Evolutionary conservation across 2,113 vertebrate genomes (phyloP), one percentile per base, ranked within the genome.

Genomic region (Vimba vimba): DNA sequence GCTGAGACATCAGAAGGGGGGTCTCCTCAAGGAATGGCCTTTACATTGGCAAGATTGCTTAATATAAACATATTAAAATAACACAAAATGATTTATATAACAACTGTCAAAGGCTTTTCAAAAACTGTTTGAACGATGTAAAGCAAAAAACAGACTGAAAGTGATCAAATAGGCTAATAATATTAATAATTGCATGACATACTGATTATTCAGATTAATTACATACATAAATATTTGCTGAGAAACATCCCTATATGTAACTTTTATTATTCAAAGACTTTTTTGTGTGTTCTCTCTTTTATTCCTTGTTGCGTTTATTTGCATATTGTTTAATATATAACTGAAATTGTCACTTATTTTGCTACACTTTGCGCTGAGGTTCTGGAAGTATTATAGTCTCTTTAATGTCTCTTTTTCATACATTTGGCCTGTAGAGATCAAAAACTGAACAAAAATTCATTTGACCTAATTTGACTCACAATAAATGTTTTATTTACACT

Each of bases 1-100:
- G 19, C 76, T 17, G 47, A 71, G 25, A 68, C 59, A 77, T 59
- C 68, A 71, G 19, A 80, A 57, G 8, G 21, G 23, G 68, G 27
- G 78, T 66, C 66, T 81, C 33, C 57, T 73, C 47, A 62, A 30
- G 43, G 45, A 30, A 55, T 47, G 60, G 39, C 77, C 25, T 80
- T 81, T 75, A 47, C 36, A 64, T 77, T 27, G 62, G 25, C 15
- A 62, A 21, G 43, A 45, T 39, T 66, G 27, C 62, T 23, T 82
- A 23, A 82, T 33, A 64, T 66, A 66, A 68, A 52, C 79, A 9
- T 27, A 27, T 52, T 52, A 8, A 76, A 76, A 77, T 77, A 9
- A 77, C 15, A 17, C 27, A 27, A 15, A 50, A 75, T 27, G 12
- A 33, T 57, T 66, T 68, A 52, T 33, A 15, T 36, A 36, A 69